phyloP scores from a whole-genome alignment of 2,888 invertebrate species.

The Prenolepis imparis region DNA sequence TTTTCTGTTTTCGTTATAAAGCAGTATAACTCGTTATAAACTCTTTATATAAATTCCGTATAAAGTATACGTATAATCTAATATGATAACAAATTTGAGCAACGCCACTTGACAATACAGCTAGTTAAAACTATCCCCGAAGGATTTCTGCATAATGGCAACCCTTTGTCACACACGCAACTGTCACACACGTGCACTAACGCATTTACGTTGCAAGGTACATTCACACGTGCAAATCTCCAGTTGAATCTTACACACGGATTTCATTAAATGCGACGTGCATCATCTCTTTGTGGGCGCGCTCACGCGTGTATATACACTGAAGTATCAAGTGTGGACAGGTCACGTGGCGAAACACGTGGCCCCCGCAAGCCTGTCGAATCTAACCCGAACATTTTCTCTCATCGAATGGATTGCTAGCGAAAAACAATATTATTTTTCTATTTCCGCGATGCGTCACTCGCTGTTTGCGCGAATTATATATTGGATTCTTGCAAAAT shows the following conservation, averaged over 20 bases:
- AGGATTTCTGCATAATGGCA: constrained; percentile 76
- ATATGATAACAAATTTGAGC: constrained; percentile 84
- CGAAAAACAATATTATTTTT: constrained; percentile 81
- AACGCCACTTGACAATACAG: constrained; percentile 84
- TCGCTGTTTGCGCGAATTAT: background rate
- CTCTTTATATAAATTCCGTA: constrained; percentile 7
- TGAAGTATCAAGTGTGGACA: constrained; percentile 70
- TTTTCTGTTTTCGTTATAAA: background rate
- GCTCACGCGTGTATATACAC: constrained; percentile 64
- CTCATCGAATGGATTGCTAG: constrained; percentile 75
- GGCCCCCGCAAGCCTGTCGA: constrained; percentile 72
- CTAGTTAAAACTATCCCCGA: constrained; percentile 77
- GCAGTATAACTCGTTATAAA: no score
- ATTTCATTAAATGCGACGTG: constrained; percentile 54
- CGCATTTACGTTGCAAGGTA: constrained; percentile 51
- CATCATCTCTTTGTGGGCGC: constrained; percentile 72
- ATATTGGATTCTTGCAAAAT: background rate
- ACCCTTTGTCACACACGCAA: constrained; percentile 62
- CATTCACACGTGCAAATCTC: constrained; percentile 64
- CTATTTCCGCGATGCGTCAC: constrained; percentile 63
- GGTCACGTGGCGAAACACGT: constrained; percentile 80
- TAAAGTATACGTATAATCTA: constrained; percentile 78
- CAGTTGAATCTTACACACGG: constrained; percentile 61
- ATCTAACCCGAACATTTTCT: constrained; percentile 68
- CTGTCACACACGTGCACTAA: constrained; percentile 50